Base-by-base conservation (phyloP, 1,140 invertebrate genomes). In the Drosophila obscura region DNA sequence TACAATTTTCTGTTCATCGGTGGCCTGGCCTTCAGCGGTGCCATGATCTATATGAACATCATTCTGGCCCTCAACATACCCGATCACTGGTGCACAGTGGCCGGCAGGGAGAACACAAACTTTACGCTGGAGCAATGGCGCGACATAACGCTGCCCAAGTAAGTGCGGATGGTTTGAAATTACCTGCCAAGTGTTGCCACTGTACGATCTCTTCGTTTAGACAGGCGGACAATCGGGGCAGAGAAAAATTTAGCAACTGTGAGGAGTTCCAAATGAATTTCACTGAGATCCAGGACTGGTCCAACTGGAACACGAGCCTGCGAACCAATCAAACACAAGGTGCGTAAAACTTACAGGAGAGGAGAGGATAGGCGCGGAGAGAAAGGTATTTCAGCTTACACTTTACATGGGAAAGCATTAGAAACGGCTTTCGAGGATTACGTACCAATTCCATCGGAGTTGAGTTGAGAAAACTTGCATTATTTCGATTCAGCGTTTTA, bases 61-160 rank as follows among this genome's bases (percentile, higher is more conserved):
- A 92, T 94, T 19, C 82, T 94, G 68, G 92, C 92, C 2, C 79
- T 94, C 28, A 91, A 92, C 13, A 90, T 93, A 61, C 94, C 94
- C 0, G 92, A 94, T 41, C 93, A 94, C 61, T 94, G 93, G 93
- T 94, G 94, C 66, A 82, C 92, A 35, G 93, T 94, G 11, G 92
- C 93, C 0, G 93, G 93, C 16, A 80, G 92, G 28, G 91, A 92
- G 26, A 59, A 75, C 2, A 92, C 92, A 2, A 93, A 93, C 75
- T 91, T 92, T 22, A 90, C 92, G 0, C n/a, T 92, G 13, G 83
- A 92, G 4, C 66, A 93, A 64, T 94, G 93, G 93, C 93, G 92
- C 46, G 73, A 83, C 4, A 60, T 93, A 4, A 93, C 92, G 6
- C 73, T 94, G 66, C 93, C 93, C 49, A 93, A 89, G 93, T 93